A percentile compares a stretch with the other conserved stretches of the same genome.
Evolutionary conservation across 1,140 invertebrate species (phyloP).

Genomic region (Drosophila novamexicana): DNA sequence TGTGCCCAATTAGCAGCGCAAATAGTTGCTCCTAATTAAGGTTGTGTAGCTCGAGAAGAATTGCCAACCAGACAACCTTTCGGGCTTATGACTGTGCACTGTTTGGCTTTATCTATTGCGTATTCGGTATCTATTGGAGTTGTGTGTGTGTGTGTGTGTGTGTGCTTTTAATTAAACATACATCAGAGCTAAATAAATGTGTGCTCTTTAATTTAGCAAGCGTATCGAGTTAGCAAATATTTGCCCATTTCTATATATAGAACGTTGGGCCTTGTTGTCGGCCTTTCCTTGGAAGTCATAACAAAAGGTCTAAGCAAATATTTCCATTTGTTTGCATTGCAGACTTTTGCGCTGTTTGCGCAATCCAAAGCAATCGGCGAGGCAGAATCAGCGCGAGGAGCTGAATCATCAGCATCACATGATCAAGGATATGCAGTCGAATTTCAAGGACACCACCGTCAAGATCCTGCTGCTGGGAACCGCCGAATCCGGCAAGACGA

Average conservation of each 20-base stretch:
- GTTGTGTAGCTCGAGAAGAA: slow-evolving; percentile 39
- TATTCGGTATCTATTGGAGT: slow-evolving; percentile 30
- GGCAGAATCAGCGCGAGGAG: slow-evolving; percentile 52
- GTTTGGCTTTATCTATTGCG: slow-evolving; percentile 66
- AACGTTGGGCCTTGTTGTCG: slow-evolving; percentile 2
- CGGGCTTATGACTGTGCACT: background rate
- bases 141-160: slow-evolving; percentile 18
- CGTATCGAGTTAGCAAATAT: slow-evolving; percentile 57
- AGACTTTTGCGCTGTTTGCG: slow-evolving; percentile 82
- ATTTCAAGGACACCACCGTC: slow-evolving; percentile 85
- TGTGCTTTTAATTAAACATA: slow-evolving; percentile 78
- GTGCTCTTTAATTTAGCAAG: slow-evolving; percentile 43
- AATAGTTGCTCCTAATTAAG: slow-evolving; percentile 47
- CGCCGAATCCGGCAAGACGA: slow-evolving; percentile 90
- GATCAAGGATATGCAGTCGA: slow-evolving; percentile 65
- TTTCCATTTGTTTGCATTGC: slow-evolving; percentile 43
- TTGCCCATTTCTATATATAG: slow-evolving; percentile 64
- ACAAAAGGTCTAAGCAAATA: slow-evolving; percentile 57
- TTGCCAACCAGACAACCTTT: slow-evolving; percentile 20
- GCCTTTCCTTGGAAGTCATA: slow-evolving; percentile 69
- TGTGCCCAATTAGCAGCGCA: slow-evolving; percentile 31
- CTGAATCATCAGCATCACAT: slow-evolving; percentile 57
- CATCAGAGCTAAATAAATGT: slow-evolving; percentile 52
- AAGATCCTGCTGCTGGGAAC: slow-evolving; percentile 89
- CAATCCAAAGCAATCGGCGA: slow-evolving; percentile 38